Evolutionary conservation across 2,888 invertebrate genomes (phyloP).

Genomic region (Notocelia uddmanniana): DNA sequence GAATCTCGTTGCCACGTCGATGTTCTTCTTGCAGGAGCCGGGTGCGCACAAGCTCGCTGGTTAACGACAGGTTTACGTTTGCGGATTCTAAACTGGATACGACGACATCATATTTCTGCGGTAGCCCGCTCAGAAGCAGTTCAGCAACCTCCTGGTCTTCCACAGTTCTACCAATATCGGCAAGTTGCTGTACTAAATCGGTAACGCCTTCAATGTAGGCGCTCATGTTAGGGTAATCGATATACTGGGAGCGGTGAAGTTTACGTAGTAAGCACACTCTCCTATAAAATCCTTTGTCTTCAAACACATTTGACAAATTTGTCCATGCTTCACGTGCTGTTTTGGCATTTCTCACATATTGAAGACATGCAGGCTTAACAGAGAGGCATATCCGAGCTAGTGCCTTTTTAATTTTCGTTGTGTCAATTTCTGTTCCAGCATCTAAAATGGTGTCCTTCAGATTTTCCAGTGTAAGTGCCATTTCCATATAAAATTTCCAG

Average conservation of each 20-base stretch:
- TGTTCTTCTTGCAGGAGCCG: neutral
- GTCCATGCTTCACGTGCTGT: conserved; percentile 22
- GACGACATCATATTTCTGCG: too few relatives aligned
- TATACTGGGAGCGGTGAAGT: conserved; percentile 15
- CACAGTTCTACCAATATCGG: conserved; percentile 23
- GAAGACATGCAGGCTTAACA: too few relatives aligned
- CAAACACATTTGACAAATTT: conserved; percentile 8
- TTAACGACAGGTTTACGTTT: neutral
- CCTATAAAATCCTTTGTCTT: conserved; percentile 28
- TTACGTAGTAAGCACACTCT: conserved; percentile 23
- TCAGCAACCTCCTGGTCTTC: conserved; percentile 36
- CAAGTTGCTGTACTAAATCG: conserved; percentile 26
- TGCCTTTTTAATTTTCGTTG: too few relatives aligned
- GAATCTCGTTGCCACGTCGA: neutral
- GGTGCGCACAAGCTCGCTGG: neutral
- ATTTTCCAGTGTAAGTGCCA: too few relatives aligned
- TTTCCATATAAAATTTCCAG: too few relatives aligned
- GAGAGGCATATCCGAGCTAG: too few relatives aligned
- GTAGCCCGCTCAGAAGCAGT: too few relatives aligned
- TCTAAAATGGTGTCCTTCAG: too few relatives aligned
- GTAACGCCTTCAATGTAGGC: conserved; percentile 27
- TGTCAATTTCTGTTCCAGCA: too few relatives aligned
- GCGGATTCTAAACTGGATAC: neutral
- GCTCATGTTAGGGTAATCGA: conserved; percentile 8
- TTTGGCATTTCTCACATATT: neutral